phyloP scores from a whole-genome alignment of 2,888 invertebrate genomes.

The Chrysotoxum bicinctum region DNA sequence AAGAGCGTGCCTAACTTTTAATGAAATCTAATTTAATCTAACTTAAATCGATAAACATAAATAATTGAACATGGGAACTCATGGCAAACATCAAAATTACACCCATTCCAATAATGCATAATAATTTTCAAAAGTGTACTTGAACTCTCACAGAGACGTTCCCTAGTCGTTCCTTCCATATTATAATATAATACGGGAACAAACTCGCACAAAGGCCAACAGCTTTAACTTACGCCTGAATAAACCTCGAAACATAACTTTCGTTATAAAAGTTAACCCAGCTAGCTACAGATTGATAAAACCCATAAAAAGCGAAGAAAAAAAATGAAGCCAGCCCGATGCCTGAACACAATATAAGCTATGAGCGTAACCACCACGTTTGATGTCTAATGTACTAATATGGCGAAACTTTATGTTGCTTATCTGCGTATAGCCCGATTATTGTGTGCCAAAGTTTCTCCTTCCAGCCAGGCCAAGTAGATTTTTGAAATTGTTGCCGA shows the following conservation, averaged over 20 bases:
- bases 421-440: constrained; percentile 51
- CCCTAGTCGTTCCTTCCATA: neutral
- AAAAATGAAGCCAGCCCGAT: neutral
- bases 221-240: constrained; percentile 19
- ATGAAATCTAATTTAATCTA: constrained; percentile 32
- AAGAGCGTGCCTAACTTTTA: constrained; percentile 19
- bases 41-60: constrained; percentile 38
- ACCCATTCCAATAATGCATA: constrained; percentile 17
- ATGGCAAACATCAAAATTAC: constrained; percentile 28
- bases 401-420: constrained; percentile 55
- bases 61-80: constrained; percentile 26
- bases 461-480: constrained; percentile 1
- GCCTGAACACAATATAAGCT: neutral
- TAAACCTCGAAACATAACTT: constrained; percentile 29
- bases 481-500: constrained; percentile 40
- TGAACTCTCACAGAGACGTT: neutral
- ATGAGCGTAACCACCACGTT: constrained; percentile 24
- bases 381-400: constrained; percentile 53
- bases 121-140: constrained; percentile 22
- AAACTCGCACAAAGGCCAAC: constrained; percentile 1
- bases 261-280: constrained; percentile 36
- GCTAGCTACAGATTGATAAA: constrained; percentile 36
- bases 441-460: constrained; percentile 51
- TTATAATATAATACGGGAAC: neutral
- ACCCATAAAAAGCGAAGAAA: constrained; percentile 31